phyloP scores from a whole-genome alignment of 23 tunicate species.

The Pegea sp. region DNA sequence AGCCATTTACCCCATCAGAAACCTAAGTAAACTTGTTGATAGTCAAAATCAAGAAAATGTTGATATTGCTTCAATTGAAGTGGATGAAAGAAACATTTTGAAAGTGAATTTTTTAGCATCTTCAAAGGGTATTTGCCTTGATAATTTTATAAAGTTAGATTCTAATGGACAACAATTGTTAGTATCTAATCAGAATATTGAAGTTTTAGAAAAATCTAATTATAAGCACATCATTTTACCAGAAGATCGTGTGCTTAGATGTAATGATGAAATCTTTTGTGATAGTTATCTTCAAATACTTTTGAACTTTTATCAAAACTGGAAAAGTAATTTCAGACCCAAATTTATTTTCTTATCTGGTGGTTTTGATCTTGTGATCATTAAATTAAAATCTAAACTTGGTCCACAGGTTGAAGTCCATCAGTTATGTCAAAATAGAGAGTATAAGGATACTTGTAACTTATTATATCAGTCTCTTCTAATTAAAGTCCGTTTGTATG shows the following conservation, averaged over 20 bases:
- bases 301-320: conserved; percentile 1
- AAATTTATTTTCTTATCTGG: conserved; percentile 18
- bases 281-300: conserved; percentile 10
- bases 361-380: conserved; percentile 11
- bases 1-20: conserved; percentile 65
- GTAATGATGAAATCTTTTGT: conserved; percentile 11
- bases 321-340: background rate
- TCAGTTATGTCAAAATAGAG: conserved; percentile 19
- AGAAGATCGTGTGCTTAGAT: conserved; percentile 19
- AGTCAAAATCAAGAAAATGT: no score
- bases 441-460: background rate
- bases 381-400: conserved; percentile 5
- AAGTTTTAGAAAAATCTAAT: no score
- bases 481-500: background rate
- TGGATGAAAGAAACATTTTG: conserved; percentile 3
- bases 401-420: background rate
- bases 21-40: no score
- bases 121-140: background rate
- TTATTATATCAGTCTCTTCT: background rate
- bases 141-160: background rate
- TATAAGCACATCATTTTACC: conserved; percentile 5
- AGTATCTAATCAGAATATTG: no score
- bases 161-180: no score
- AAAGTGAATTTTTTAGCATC: conserved; percentile 4
- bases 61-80: no score